Percentiles rank a stretch among this genome's conserved stretches.
These are phyloP conservation scores for Ptychochromis oligacanthus DNA, from an alignment of 2,113 vertebrate genomes.

Conservation along the genomic window DNA sequence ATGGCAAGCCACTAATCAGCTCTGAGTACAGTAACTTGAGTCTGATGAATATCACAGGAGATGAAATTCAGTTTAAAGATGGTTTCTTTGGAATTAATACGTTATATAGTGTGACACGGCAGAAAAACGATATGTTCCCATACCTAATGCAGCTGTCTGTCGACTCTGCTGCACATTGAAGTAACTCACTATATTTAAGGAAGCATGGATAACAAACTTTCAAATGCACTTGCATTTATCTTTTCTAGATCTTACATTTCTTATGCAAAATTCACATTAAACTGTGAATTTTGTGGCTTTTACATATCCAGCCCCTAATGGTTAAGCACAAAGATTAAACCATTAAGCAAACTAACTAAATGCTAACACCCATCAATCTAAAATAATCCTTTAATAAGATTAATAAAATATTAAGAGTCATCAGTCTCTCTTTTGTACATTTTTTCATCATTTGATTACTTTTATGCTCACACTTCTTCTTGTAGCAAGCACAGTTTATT, in stretches of 20 bases:
- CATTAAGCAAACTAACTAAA: background rate
- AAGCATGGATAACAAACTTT: too few species aligned
- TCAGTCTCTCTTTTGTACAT: background rate
- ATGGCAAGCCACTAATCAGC: background rate
- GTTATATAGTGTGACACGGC: background rate
- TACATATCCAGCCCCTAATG: background rate
- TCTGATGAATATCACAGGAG: background rate
- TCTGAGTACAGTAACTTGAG: background rate
- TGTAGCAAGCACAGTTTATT: background rate
- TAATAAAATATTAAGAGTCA: background rate
- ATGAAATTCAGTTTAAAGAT: background rate
- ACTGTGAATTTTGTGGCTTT: too few species aligned
- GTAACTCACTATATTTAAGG: too few species aligned
- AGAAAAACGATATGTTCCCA: background rate
- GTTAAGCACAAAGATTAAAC: background rate
- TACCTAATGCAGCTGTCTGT: background rate
- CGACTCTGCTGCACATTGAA: background rate
- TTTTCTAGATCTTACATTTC: background rate
- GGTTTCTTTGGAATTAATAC: background rate
- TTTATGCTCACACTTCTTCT: background rate
- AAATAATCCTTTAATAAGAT: background rate
- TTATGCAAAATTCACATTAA: background rate
- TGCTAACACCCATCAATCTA: background rate
- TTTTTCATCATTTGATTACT: background rate
- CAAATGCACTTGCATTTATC: background rate